Percentiles rank a stretch among this genome's conserved stretches.
These are phyloP conservation scores for Scelioninae gen. 1 DNA, from an alignment of 2,888 invertebrate genomes.

Conservation along the genomic window DNA sequence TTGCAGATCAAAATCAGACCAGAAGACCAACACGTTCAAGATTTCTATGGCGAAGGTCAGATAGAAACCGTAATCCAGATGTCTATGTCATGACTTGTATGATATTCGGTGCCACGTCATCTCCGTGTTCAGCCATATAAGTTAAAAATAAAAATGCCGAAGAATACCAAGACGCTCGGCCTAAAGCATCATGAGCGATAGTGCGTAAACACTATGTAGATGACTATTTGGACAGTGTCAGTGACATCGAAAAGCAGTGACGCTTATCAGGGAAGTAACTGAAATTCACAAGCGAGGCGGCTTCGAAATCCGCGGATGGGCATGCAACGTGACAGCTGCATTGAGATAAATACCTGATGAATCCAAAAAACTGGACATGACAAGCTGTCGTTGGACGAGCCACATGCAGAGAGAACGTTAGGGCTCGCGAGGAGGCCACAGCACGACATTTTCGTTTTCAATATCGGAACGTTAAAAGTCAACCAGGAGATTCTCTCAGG, in stretches of 20 bases:
- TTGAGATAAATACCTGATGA: background rate
- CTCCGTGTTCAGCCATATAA: constrained; percentile 20
- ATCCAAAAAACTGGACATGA: no score
- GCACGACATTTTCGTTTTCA: background rate
- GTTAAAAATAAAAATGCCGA: constrained; percentile 25
- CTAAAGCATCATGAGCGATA: constrained; percentile 16
- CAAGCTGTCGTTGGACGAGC: no score
- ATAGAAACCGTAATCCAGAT: constrained; percentile 1
- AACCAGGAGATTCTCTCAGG: background rate
- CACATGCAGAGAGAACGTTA: no score
- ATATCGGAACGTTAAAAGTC: background rate
- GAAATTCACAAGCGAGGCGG: constrained; percentile 36
- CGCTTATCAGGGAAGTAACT: constrained; percentile 57
- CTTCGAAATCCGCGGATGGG: background rate
- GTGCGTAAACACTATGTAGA: constrained; percentile 12
- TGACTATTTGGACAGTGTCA: constrained; percentile 70
- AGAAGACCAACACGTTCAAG: no score
- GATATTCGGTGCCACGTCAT: constrained; percentile 24
- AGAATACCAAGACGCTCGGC: background rate
- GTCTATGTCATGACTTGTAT: no score
- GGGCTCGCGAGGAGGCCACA: background rate
- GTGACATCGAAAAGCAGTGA: constrained; percentile 62
- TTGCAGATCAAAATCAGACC: no score
- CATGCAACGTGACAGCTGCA: background rate
- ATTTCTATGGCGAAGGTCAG: constrained; percentile 19